Percentiles rank a stretch among this genome's conserved stretches.
Conservation (phyloP, 1,140 invertebrate genomes). For the Glossosoma conforme region DNA sequence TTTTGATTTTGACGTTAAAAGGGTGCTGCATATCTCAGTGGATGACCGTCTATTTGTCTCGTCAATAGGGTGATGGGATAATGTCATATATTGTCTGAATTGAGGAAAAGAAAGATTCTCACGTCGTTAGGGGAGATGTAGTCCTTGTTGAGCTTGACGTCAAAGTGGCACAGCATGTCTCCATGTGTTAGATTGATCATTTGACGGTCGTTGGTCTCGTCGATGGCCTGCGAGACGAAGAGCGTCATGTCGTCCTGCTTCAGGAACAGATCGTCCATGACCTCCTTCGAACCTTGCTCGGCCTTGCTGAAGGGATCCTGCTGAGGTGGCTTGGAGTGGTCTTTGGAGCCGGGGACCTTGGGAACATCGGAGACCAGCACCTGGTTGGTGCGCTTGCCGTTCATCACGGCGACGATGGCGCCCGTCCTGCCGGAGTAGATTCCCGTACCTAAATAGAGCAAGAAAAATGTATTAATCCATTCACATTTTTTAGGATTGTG, state of each 20-base stretch:
- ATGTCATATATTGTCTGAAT: no score
- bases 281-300: background rate
- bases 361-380: conserved; percentile 49
- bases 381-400: conserved; percentile 38
- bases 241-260: conserved; percentile 13
- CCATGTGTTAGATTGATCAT: conserved; percentile 8
- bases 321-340: background rate
- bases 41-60: no score
- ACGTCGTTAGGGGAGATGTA: conserved; percentile 4
- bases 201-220: conserved; percentile 2
- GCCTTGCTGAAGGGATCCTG: background rate
- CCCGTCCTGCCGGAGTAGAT: conserved; percentile 53
- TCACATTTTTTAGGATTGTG: background rate
- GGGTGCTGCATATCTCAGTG: no score
- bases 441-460: conserved; percentile 50
- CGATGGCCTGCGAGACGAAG: conserved; percentile 9
- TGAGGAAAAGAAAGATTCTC: no score
- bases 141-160: conserved; percentile 15
- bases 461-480: background rate
- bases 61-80: no score
- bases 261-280: conserved; percentile 13
- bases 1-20: no score
- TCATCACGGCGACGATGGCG: conserved; percentile 46
- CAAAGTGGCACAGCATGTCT: conserved; percentile 9
- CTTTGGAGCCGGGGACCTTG: conserved; percentile 34